Evolutionary conservation across 1,140 invertebrate species (phyloP), one percentile per base, ranked within the genome.

Genomic region (Zaprionus taronus): DNA sequence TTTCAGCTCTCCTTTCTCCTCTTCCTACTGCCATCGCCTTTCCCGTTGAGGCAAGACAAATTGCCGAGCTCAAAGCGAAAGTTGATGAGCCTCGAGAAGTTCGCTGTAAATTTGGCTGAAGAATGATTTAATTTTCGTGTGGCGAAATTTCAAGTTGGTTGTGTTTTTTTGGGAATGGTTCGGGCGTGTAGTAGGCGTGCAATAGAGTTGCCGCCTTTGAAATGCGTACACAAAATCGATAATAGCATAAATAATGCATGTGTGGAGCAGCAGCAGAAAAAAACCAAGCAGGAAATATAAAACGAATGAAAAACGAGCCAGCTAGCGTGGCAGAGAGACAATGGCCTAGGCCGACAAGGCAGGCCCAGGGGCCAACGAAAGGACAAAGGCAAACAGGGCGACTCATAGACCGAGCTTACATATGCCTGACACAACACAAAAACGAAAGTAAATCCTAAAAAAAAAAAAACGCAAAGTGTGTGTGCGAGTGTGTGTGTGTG

Each of bases 181-280:
- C 6, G 7, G 12, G 36, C 24, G 11, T 56, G 36, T 20, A 20
- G 41, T 51, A 26, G 49, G 22, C 38, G 56, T 60, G 34, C 80
- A 81, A 49, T 44, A 63, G 71, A 72, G 64, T 63, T 53, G 38
- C 31, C 67, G 68, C 47, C 47, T 28, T 71, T 89, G 68, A 79
- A 80, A 86, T 69, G 62, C 76, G 69, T 81, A 85, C 55, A 74
- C 60, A 90, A 90, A 90, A 90, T 90, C 85, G 78, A 90, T 90
- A 90, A 85, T 90, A 82, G 79, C 85, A 90, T 90, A 85, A 90
- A 90, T 90, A 90, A 85, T 90, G 84, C 89, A 90, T 81, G 70
- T 81, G 68, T 76, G 60, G 56, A 66, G 69, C 53, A 36, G 60
- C 53, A 47, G 20, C 41, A 51, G 56, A 20, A 34, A 60, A 74